Evolutionary conservation across 2,797 vertebrate genomes (phyloP).

Genomic region (Onychomys arenicola): DNA sequence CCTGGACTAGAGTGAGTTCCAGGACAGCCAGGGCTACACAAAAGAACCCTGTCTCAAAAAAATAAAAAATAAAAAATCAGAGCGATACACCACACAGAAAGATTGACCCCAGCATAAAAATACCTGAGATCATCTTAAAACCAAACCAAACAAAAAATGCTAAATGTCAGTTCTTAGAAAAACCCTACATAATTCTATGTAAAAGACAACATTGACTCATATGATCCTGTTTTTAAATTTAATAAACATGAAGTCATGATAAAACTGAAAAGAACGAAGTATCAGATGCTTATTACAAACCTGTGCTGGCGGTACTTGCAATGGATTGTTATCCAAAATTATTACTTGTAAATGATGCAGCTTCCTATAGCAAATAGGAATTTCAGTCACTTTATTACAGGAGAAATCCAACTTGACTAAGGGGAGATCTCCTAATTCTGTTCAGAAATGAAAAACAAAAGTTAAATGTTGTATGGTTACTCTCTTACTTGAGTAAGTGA

Average conservation of each 20-base stretch:
- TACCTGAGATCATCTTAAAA: neutral
- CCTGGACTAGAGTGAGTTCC: neutral
- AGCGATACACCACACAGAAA: neutral
- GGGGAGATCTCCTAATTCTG: slow-evolving; percentile 96
- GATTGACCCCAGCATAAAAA: neutral
- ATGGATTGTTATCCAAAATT: slow-evolving; percentile 97
- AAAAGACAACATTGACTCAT: neutral
- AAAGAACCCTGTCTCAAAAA: neutral
- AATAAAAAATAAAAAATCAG: neutral
- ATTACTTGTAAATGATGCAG: slow-evolving; percentile 97
- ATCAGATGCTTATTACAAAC: slow-evolving; percentile 86
- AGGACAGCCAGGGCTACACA: neutral
- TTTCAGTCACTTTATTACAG: slow-evolving; percentile 99
- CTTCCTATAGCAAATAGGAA: slow-evolving; percentile 95
- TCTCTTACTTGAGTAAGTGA: slow-evolving; percentile 67
- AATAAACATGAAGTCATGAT: neutral
- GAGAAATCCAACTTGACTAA: slow-evolving; percentile 98
- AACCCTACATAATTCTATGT: neutral
- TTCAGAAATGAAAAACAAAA: slow-evolving; percentile 73
- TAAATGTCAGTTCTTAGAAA: slow-evolving; percentile 23
- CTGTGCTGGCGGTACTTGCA: slow-evolving; percentile 98
- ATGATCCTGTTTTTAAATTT: neutral
- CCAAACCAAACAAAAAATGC: neutral
- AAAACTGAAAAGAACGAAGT: slow-evolving; percentile 51
- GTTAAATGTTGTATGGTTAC: slow-evolving; percentile 65